phyloP scores from a whole-genome alignment of 2,888 invertebrate species.

The Nymphalis c-album region DNA sequence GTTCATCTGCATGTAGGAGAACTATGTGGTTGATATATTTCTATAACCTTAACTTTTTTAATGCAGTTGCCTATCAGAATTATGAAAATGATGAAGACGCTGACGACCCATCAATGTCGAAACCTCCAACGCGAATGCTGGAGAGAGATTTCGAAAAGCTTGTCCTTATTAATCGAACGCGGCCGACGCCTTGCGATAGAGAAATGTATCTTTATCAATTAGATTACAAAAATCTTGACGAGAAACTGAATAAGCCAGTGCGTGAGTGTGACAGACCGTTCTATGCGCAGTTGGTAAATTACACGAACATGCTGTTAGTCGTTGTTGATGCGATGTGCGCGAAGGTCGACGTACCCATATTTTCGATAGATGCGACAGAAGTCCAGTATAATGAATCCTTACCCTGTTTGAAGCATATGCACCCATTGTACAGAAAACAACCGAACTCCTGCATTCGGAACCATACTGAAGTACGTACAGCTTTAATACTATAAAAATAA shows the following conservation, averaged over 20 bases:
- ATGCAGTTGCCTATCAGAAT: conserved; percentile 62
- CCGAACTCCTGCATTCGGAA: conserved; percentile 89
- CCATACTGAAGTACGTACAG: conserved; percentile 84
- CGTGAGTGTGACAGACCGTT: conserved; percentile 82
- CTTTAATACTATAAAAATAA: neutral
- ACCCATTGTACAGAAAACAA: conserved; percentile 84
- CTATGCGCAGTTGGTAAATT: conserved; percentile 87
- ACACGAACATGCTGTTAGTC: conserved; percentile 89
- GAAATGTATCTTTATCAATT: conserved; percentile 83
- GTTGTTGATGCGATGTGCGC: conserved; percentile 87
- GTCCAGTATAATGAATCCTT: conserved; percentile 82
- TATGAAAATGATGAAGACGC: conserved; percentile 78
- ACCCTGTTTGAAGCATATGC: conserved; percentile 81
- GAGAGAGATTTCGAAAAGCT: conserved; percentile 84
- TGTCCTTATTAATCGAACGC: conserved; percentile 87
- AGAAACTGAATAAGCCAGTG: conserved; percentile 72
- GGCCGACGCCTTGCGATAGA: conserved; percentile 92
- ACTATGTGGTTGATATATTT: neutral
- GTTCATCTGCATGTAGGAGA: conserved; percentile 23
- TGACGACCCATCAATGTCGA: conserved; percentile 65
- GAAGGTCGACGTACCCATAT: conserved; percentile 68
- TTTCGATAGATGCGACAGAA: conserved; percentile 69
- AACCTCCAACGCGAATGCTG: conserved; percentile 68
- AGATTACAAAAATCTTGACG: conserved; percentile 72
- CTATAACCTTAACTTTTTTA: conserved; percentile 23